Conservation (phyloP, 2,797 vertebrate genomes). For the Champsocephalus gunnari region DNA sequence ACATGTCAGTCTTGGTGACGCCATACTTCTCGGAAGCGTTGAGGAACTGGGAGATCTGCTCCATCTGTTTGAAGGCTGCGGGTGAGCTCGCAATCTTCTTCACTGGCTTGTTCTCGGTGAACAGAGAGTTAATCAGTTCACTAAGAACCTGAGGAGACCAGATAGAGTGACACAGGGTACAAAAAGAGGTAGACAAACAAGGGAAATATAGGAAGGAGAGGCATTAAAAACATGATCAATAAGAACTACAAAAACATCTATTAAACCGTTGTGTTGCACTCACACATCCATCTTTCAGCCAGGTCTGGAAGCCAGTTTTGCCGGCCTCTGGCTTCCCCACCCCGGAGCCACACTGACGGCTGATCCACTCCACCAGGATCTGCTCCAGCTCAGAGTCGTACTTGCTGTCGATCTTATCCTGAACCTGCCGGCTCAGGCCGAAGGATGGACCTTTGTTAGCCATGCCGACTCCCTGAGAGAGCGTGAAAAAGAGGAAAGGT, state of each 20-base stretch:
- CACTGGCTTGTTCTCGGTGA: slow-evolving; percentile 87
- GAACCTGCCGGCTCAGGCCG: slow-evolving; percentile 95
- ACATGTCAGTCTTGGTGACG: slow-evolving; percentile 95
- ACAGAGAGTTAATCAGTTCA: slow-evolving; percentile 94
- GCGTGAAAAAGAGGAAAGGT: neutral
- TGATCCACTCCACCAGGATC: slow-evolving; percentile 94
- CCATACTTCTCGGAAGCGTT: slow-evolving; percentile 93
- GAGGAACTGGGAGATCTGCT: slow-evolving; percentile 97
- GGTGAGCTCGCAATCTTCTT: slow-evolving; percentile 90
- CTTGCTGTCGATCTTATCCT: slow-evolving; percentile 98
- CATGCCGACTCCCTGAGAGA: slow-evolving; percentile 85
- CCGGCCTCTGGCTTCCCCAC: slow-evolving; percentile 90
- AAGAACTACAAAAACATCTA: neutral
- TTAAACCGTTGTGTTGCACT: slow-evolving; percentile 65
- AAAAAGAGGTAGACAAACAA: neutral
- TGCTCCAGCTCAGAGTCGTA: slow-evolving; percentile 94
- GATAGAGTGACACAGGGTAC: neutral
- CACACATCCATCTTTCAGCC: slow-evolving; percentile 97
- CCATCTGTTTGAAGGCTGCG: slow-evolving; percentile 99
- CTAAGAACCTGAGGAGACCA: slow-evolving; percentile 87
- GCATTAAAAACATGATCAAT: neutral
- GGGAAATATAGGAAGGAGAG: neutral
- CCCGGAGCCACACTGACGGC: slow-evolving; percentile 86
- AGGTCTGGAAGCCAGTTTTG: slow-evolving; percentile 94
- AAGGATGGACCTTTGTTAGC: slow-evolving; percentile 97